Base-by-base conservation (phyloP, 2,113 vertebrate species). In the Semicossyphus pulcher region DNA sequence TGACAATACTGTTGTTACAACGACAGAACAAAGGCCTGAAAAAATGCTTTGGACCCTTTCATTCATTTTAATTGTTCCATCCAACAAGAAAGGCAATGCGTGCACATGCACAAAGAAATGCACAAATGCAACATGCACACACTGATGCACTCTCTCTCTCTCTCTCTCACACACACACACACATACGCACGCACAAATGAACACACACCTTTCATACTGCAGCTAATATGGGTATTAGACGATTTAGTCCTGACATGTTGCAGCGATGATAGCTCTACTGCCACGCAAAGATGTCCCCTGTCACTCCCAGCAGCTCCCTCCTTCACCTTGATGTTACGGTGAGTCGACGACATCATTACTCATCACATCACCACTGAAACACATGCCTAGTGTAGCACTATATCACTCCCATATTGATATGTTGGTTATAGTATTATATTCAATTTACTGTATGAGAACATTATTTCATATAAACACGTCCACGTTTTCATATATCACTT, bases 51-150 rank as follows among this genome's bases (percentile, higher is more conserved):
- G 76, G 85, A 86, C 82, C 87, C 75, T 8, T 56, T 73, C 60
- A 11, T 63, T 79, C 52, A 15, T 65, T 78, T 67, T 47, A 72
- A 84, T 63, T 68, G 69, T 78, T 79, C 75, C 28, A 18, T 81
- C 70, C 67, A 25, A 86, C 79, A 65, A 86, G 81, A 90, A 92
- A 92, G 89, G 88, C 89, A 92, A 90, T 92, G 88, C 91, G 90
- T 90, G 90, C 92, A 94, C 92, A 93, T 91, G 91, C 90, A 92
- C 91, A 92, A 88, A 86, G 84, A 87, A 88, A 92, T 76, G 47
- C 89, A 89, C 79, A 58, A 76, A 92, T 89, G 84, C 84, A 71
- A 88, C 87, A 88, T 88, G 85, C 85, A 72, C 75, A 56, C 91
- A 83, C 65, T 0, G 37, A 83, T 56, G 51, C 78, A 67, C 86